Evolutionary conservation across 2,113 vertebrate species (phyloP), one percentile per base, ranked within the genome.

Genomic region (Callionymus lyra): DNA sequence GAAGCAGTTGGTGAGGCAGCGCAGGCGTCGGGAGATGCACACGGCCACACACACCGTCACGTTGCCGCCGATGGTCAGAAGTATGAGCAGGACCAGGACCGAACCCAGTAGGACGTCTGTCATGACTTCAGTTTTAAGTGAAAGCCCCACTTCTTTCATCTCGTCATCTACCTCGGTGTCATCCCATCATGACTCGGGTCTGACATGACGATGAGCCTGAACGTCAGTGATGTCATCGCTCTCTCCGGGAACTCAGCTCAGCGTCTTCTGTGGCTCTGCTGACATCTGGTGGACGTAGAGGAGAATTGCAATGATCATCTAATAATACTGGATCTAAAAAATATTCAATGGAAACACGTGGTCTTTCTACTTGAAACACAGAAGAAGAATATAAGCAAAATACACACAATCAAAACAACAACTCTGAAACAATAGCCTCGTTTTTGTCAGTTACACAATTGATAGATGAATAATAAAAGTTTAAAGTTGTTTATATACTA

Each of bases 1-100:
- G 80, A 98, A 90, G 68, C 90, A 93, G 81, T 97, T 98, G 0
- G 95, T 97, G 68, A 92, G 75, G 48, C 82, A 94, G 52, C 91
- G 91, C 17, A 98, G 90, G 47, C 82, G 81, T 34, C 89, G 88
- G 43, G 87, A 90, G 12, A 86, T 50, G 12, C 83, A 89, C 47
- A 98, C 91, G 0, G 90, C 94, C 77, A 98, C 76, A 63, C 92
- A 97, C 54, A 97, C 92, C 0, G 96, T 59, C 63, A 98, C 85
- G 1, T 98, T 98, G 14, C 94, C 93, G 0, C 84, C 80, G 2
- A 98, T 49, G 0, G 88, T 97, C 72, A 94, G 40, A 12, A 89
- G 4, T 15, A 92, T 92, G 59, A 98, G 79, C 34, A 82, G 16
- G 2, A 53, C 11, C 12, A 98, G 84, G 34, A 62, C 50, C 44